Conservation (phyloP, 2,797 vertebrate genomes). For the Pseudochromis fuscus region DNA sequence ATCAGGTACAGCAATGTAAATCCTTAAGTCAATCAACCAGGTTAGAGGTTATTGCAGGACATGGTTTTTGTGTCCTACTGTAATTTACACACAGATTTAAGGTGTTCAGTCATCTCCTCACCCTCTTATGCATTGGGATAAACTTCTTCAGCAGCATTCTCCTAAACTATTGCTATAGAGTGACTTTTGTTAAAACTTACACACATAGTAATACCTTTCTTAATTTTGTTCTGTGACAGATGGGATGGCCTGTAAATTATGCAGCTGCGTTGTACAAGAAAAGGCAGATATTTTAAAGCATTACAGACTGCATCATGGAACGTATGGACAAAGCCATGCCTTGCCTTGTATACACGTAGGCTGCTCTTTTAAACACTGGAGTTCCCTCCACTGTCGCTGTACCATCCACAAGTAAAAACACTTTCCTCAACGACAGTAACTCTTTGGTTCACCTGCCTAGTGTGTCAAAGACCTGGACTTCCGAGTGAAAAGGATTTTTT, state of each 20-base stretch:
- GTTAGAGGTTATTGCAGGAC: too few species aligned
- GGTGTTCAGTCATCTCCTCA: too few species aligned
- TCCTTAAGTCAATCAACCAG: too few species aligned
- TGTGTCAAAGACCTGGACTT: constrained; percentile 1
- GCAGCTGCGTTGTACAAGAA: neutral
- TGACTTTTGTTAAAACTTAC: too few species aligned
- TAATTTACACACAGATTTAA: too few species aligned
- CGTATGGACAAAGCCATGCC: constrained; percentile 6
- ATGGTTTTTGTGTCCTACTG: too few species aligned
- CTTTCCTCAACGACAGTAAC: too few species aligned
- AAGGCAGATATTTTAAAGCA: constrained; percentile 11
- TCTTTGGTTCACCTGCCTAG: neutral
- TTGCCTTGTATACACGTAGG: constrained; percentile 1
- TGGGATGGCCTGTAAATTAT: constrained; percentile 11
- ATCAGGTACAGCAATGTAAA: too few species aligned
- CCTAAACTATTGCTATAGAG: too few species aligned
- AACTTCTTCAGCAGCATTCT: too few species aligned
- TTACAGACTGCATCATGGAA: constrained; percentile 16
- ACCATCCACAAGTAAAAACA: neutral
- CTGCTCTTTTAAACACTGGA: constrained; percentile 1
- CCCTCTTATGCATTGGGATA: too few species aligned
- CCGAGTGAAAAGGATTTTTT: constrained; percentile 2
- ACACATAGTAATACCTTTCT: too few species aligned
- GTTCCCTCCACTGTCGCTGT: neutral
- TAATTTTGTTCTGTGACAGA: neutral